Percentiles rank a stretch among this genome's conserved stretches.
Conservation (phyloP, 2,797 vertebrate genomes). For the Notolabrus celidotus region DNA sequence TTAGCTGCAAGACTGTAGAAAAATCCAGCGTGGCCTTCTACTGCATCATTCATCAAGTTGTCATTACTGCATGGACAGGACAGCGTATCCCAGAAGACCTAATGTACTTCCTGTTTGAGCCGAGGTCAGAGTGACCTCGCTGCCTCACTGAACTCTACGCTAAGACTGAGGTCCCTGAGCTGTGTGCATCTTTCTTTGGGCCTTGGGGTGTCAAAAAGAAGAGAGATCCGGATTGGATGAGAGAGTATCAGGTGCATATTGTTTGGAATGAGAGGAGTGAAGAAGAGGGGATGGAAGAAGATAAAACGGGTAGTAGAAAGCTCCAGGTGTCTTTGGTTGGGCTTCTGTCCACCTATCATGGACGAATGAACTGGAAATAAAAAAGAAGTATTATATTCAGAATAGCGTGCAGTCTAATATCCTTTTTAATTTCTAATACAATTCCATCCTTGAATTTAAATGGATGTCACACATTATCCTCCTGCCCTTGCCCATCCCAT, state of each 20-base stretch:
- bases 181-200: slow-evolving; percentile 2
- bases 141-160: slow-evolving; percentile 53
- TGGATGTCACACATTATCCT: background rate
- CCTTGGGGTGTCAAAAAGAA: slow-evolving; percentile 31
- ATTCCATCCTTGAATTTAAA: background rate
- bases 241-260: slow-evolving; percentile 35
- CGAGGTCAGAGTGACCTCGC: slow-evolving; percentile 76
- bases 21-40: slow-evolving; percentile 33
- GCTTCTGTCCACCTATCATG: background rate
- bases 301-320: background rate
- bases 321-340: background rate
- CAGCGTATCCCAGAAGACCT: slow-evolving; percentile 59
- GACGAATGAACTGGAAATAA: background rate
- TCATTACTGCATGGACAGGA: slow-evolving; percentile 43
- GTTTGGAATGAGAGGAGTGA: slow-evolving; percentile 7
- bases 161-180: slow-evolving; percentile 30
- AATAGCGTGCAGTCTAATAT: background rate
- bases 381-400: background rate
- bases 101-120: slow-evolving; percentile 56
- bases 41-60: slow-evolving; percentile 55
- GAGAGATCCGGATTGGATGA: slow-evolving; percentile 19
- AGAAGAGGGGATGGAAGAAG: background rate
- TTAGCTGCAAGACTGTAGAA: slow-evolving; percentile 32
- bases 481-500: background rate
- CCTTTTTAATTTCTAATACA: background rate